Base-by-base conservation (phyloP, 2,113 vertebrate genomes). In the Clupea harengus region DNA sequence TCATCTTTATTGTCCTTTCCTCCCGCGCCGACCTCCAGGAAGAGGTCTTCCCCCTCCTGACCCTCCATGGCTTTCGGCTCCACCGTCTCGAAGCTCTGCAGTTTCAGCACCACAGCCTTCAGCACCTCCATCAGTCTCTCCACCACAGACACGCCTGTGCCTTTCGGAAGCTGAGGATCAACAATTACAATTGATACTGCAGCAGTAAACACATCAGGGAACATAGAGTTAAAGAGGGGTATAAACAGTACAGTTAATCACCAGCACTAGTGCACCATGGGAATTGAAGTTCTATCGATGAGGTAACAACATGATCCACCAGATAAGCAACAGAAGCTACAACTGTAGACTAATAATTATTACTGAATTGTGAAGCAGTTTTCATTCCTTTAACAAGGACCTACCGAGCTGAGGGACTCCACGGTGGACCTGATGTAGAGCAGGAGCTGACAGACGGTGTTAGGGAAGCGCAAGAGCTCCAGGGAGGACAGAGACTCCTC, bases 341-440 rank as follows among this genome's bases (percentile, higher is more conserved):
- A 18, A 60, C 6, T 60, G 54, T 60, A 60, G 22, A 6, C 18
- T 22, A 60, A 22, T 20, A 60, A 60, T 60, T 1, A 22, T 20
- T 7, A 57, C 18, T 57, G 17, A 47, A 47, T 7, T 47, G 52
- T 57, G 15, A 20, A 60, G 54, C 6, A 0, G 6, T 20, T 18
- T 18, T 15, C 15, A 15, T 4, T 17, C 52, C 17, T 17, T 52
- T 54, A 13, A 22, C 7, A 18, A 60, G 54, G 72, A 32, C 72
- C 91, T 92, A 99, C 98, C 86, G 32, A 94, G 91, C 91, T 83
- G 49, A 97, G 96, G 90, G 86, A 95, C 50, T 97, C 97, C 91
- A 97, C 95, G 0, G 95, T 92, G 52, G 95, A 94, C 92, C 92
- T 96, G 82, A 98, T 88, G 92, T 97, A 99, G 0, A 99, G 94